Evolutionary conservation across 1,140 invertebrate species (phyloP), one percentile per base, ranked within the genome.

Genomic region (Drosophila subobscura): DNA sequence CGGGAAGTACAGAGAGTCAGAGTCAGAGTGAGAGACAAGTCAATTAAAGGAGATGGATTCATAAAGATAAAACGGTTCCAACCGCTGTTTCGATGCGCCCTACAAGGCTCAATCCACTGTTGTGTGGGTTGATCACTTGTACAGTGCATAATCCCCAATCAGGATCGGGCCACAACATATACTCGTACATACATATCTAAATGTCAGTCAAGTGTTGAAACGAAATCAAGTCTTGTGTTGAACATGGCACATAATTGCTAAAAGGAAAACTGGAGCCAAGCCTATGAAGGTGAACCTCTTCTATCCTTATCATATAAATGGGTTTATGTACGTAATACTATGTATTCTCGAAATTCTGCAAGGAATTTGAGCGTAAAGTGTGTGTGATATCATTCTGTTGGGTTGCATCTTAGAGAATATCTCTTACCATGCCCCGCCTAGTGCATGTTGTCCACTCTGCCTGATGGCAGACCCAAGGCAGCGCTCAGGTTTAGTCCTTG

Each of bases 231-330:
- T 86, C 83, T 86, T 88, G 73, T 53, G 52, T 78, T 67, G 23
- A 88, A 72, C 72, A 83, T 88, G 83, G 83, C 83, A 88, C 83
- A 66, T 72, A 72, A 78, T 86, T 78, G 60, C 51, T 75, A 78
- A 88, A 67, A 75, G 52, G 52, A 79, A 88, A 76, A 71, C 59
- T 72, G 74, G 74, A 83, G 79, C 71, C 65, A 86, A 83, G 78
- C 66, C 58, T 78, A 88, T 58, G 66, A 79, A 60, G 79, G 65
- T 78, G 65, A 81, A 72, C 61, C 49, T 58, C 61, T 63, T 58
- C 61, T 63, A 63, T 59, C 40, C 44, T 54, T 77, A 77, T 53
- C 6, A 40, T 54, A 46, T 67, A 75, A 25, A 44, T 60, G 52
- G 54, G 46, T 53, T 29, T 73, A 27, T 54, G 27, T 77, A 54